A percentile compares a stretch with the other conserved stretches of the same genome.
These are phyloP conservation scores for Aethina tumida DNA, from an alignment of 1,140 invertebrate species.

Conservation along the genomic window DNA sequence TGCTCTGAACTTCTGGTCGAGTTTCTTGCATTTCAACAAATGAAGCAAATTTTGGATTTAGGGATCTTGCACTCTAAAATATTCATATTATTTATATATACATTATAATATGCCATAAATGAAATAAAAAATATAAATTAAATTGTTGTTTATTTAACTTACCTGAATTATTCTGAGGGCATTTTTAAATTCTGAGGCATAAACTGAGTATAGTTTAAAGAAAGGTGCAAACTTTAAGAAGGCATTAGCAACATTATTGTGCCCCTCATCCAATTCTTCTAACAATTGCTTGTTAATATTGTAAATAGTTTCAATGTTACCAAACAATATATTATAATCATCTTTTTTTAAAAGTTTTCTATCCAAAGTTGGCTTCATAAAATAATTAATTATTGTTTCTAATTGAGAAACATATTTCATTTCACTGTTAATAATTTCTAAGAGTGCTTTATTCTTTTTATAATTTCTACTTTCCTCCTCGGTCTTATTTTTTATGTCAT, in stretches of 20 bases:
- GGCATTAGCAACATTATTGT: slow-evolving; percentile 51
- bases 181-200: slow-evolving; percentile 64
- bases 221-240: slow-evolving; percentile 64
- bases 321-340: slow-evolving; percentile 48
- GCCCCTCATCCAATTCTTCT: slow-evolving; percentile 48
- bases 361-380: slow-evolving; percentile 53
- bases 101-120: slow-evolving; percentile 5
- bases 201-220: slow-evolving; percentile 68
- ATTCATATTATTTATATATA: slow-evolving; percentile 6
- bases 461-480: slow-evolving; percentile 37
- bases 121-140: slow-evolving; percentile 5
- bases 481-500: slow-evolving; percentile 38
- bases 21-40: slow-evolving; percentile 57
- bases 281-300: slow-evolving; percentile 60
- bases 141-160: slow-evolving; percentile 12
- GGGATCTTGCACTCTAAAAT: slow-evolving; percentile 23
- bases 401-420: slow-evolving; percentile 58
- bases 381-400: slow-evolving; percentile 56
- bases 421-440: slow-evolving; percentile 65
- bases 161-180: slow-evolving; percentile 45
- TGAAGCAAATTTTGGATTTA: slow-evolving; percentile 44
- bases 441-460: slow-evolving; percentile 44
- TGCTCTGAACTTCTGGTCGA: slow-evolving; percentile 57
- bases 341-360: slow-evolving; percentile 44
- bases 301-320: slow-evolving; percentile 61